Evolutionary conservation across 2,888 invertebrate genomes (phyloP), one percentile per base, ranked within the genome.

Genomic region (Lacanobia oleracea): DNA sequence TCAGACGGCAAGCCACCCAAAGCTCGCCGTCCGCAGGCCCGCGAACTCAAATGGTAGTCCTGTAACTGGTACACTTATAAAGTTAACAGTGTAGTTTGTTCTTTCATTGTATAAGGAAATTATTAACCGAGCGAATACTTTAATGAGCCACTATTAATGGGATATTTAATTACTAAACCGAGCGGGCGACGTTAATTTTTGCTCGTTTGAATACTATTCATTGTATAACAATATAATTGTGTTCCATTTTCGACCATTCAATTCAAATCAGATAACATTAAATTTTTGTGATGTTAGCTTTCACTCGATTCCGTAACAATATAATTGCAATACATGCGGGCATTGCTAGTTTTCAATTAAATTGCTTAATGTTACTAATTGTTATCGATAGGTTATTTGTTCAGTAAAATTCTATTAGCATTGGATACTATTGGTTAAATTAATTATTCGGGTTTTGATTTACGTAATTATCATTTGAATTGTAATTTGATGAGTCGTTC

Each of bases 271-370:
- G 67, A 74, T 72, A 70, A 57, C 43, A 66, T 67, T 33, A 6
- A 33, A 33, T 33, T 66, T 60, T 7, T 63, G n/a, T 51, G 43
- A 33, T 56, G 57, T 33, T 60, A 18, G 48, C 69, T 81, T 81
- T 83, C 71, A 54, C 62, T 53, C 23, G 53, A 59, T 81, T 75
- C 23, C 23, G 72, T 76, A 61, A 75, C 54, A 53, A 63, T 50
- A 27, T 54, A 63, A 59, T 56, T 37, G 45, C 23, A 18, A 54
- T 48, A 10, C 5, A 79, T 83, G 82, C 79, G 82, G 84, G 83
- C 27, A 12, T 67, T 74, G 45, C 66, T 68, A 51, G 18, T 10
- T 50, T 70, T 50, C 4, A 33, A 33, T 72, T 45, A 2, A 37
- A 33, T 81, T 72, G 62, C 18, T 27, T 65, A 71, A 57, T 51